These are phyloP conservation scores for Percina caprodes DNA, from an alignment of 2,113 vertebrate species.

Conservation along the genomic window DNA sequence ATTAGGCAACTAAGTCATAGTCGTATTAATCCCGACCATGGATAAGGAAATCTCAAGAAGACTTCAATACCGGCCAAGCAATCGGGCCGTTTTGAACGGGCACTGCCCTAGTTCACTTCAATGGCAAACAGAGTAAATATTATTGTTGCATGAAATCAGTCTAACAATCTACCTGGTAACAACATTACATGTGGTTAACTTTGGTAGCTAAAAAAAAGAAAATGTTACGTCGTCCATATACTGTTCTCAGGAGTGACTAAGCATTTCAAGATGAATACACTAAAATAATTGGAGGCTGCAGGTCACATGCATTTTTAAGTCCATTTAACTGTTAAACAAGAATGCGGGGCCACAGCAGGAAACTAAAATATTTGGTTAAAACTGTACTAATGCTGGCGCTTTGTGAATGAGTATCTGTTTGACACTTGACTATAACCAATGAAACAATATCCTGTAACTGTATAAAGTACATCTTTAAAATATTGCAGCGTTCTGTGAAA, in stretches of 20 bases:
- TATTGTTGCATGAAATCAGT: neutral
- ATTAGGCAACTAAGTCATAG: too few relatives aligned
- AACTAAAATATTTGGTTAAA: neutral
- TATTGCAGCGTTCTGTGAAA: neutral
- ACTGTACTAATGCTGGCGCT: neutral
- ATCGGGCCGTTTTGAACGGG: too few relatives aligned
- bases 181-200: neutral
- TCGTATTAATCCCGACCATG: too few relatives aligned
- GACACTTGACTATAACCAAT: neutral
- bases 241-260: neutral
- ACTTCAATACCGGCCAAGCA: too few relatives aligned
- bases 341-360: too few relatives aligned
- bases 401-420: neutral
- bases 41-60: too few relatives aligned
- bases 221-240: neutral
- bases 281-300: neutral
- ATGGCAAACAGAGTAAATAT: neutral
- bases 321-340: neutral
- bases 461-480: too few relatives aligned
- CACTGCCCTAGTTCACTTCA: neutral
- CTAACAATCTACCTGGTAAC: neutral
- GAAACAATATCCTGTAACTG: neutral
- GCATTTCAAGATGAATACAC: constrained; percentile 22
- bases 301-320: neutral
- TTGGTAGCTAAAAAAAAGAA: neutral